Conservation (phyloP, 35 echinoderm and acorn worm species). For the Ptychodera flava region DNA sequence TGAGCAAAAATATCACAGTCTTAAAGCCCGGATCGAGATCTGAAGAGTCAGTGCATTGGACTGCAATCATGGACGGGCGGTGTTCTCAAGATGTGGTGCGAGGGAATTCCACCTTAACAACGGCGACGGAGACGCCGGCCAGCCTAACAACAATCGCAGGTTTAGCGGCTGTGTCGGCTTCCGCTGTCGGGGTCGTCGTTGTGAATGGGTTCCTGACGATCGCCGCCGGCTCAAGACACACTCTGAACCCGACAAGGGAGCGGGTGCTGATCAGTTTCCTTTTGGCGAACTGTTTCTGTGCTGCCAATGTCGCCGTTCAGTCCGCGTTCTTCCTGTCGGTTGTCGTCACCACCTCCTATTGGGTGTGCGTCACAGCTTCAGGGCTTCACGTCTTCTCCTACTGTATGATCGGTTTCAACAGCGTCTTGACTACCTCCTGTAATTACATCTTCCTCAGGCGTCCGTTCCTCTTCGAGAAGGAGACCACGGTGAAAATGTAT, state of each 20-base stretch:
- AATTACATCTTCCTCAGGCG: not conserved
- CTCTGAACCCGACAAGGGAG: not conserved
- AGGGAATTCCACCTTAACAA: too few species aligned
- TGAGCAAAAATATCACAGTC: too few species aligned
- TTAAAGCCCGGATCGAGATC: too few species aligned
- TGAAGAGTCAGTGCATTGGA: too few species aligned
- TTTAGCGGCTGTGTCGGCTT: too few species aligned
- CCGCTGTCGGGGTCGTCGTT: too few species aligned
- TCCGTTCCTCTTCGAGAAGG: not conserved
- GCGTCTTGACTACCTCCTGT: not conserved
- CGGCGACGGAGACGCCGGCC: too few species aligned
- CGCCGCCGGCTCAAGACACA: not conserved
- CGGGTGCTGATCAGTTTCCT: not conserved
- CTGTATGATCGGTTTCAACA: not conserved
- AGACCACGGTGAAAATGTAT: not conserved
- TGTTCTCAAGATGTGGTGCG: too few species aligned
- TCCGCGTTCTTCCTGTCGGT: not conserved
- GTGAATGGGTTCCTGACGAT: too few species aligned
- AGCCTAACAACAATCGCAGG: too few species aligned
- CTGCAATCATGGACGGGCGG: too few species aligned
- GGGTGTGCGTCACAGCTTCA: not conserved
- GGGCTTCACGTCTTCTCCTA: not conserved
- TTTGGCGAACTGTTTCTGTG: not conserved
- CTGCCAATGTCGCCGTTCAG: not conserved
- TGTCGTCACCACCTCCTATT: not conserved